Evolutionary conservation across 2,888 invertebrate genomes (phyloP).

Genomic region (Melanotus villosus): DNA sequence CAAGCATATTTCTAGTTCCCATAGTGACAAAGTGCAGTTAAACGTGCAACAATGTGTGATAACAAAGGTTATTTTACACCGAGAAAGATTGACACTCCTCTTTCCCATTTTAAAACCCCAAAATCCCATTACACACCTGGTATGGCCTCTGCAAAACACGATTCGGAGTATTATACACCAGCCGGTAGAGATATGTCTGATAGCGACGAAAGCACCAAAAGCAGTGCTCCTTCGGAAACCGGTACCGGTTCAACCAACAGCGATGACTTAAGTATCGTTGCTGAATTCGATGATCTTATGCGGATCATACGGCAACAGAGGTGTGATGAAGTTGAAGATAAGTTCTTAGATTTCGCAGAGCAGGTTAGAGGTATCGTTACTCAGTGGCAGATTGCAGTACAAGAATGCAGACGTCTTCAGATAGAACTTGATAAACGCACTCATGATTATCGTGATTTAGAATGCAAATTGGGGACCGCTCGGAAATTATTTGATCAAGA

Average conservation of each 20-base stretch:
- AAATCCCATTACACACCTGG: neutral
- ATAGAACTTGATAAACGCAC: constrained; percentile 79
- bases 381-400: constrained; percentile 79
- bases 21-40: too few species aligned
- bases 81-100: neutral
- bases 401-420: constrained; percentile 82
- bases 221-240: constrained; percentile 13
- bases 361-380: constrained; percentile 80
- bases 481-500: constrained; percentile 86
- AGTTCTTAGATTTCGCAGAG: constrained; percentile 81
- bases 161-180: constrained; percentile 5
- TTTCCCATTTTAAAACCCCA: constrained; percentile 6
- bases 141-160: neutral
- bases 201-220: constrained; percentile 31
- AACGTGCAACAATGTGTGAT: neutral
- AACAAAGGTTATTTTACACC: constrained; percentile 9
- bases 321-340: constrained; percentile 79
- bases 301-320: constrained; percentile 76
- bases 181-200: constrained; percentile 14
- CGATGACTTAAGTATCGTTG: constrained; percentile 74
- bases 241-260: neutral
- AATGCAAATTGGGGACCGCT: constrained; percentile 86
- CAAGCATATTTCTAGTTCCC: too few species aligned
- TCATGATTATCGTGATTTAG: constrained; percentile 80
- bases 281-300: constrained; percentile 81